A percentile compares a stretch with the other conserved stretches of the same genome.
Evolutionary conservation across 2,888 invertebrate species (phyloP).

Genomic region (Trilocha varians): DNA sequence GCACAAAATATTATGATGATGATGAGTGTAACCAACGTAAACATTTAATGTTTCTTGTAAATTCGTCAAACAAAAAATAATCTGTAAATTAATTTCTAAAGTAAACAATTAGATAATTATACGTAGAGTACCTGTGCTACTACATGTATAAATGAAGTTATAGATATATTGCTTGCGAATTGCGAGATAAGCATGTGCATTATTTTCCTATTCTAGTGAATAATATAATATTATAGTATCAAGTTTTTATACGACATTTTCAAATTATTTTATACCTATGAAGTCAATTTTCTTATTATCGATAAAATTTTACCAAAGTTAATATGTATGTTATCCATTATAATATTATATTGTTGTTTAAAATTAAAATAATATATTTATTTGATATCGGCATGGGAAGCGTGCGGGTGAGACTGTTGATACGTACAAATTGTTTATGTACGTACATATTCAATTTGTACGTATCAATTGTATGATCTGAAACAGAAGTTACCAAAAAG

Average conservation of each 20-base stretch:
- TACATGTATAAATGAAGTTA: conserved; percentile 5
- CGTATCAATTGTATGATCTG: no score
- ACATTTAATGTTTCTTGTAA: neutral
- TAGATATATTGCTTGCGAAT: conserved; percentile 17
- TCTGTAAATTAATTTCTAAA: neutral
- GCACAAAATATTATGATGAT: neutral
- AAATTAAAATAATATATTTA: conserved; percentile 27
- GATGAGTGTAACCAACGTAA: neutral
- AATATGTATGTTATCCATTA: conserved; percentile 46
- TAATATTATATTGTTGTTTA: conserved; percentile 15
- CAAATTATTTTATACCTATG: conserved; percentile 56
- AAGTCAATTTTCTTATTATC: conserved; percentile 68
- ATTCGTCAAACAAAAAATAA: neutral
- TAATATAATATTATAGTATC: conserved; percentile 34
- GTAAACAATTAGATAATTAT: neutral
- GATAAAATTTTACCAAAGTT: no score
- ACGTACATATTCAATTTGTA: conserved; percentile 5
- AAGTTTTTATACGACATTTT: conserved; percentile 53
- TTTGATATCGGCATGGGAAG: conserved; percentile 41
- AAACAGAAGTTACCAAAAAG: conserved; percentile 44
- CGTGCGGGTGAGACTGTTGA: conserved; percentile 54
- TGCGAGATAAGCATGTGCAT: conserved; percentile 35
- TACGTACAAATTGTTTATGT: conserved; percentile 22
- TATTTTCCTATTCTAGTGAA: conserved; percentile 45
- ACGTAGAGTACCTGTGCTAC: conserved; percentile 3